Evolutionary conservation across 1,140 invertebrate species (phyloP).

Genomic region (Brachionus koreanus): DNA sequence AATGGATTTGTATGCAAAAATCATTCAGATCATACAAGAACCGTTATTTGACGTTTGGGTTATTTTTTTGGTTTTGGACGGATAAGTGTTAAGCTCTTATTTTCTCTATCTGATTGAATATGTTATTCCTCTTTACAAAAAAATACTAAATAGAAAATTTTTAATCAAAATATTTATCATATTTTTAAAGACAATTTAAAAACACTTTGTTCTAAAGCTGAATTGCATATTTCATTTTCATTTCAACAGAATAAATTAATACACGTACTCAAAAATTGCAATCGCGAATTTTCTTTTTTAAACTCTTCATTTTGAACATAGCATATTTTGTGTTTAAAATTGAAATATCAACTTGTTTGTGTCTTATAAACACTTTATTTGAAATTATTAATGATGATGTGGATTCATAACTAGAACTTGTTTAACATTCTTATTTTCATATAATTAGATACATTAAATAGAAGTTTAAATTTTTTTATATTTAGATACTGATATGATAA

Average conservation of each 20-base stretch:
- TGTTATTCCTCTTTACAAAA: too few species aligned
- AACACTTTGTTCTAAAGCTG: not conserved
- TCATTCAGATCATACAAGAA: too few species aligned
- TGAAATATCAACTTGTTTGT: not conserved
- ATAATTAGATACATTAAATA: not conserved
- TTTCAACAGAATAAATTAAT: not conserved
- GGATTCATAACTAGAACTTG: slow-evolving; percentile 27
- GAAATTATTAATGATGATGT: slow-evolving; percentile 12
- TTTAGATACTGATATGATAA: slow-evolving; percentile 3
- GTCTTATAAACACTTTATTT: not conserved
- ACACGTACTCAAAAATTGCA: slow-evolving; percentile 9
- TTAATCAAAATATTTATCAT: too few species aligned
- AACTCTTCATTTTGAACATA: not conserved
- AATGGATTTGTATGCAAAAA: too few species aligned
- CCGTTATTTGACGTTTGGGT: too few species aligned
- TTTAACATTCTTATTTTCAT: not conserved
- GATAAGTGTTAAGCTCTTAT: too few species aligned
- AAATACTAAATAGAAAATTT: too few species aligned
- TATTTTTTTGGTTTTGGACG: too few species aligned
- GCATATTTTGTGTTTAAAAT: not conserved
- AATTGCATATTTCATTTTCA: slow-evolving; percentile 12
- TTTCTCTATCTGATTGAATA: too few species aligned
- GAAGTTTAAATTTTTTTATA: not conserved
- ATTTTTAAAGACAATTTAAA: not conserved
- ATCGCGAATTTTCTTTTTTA: slow-evolving; percentile 20